phyloP scores from a whole-genome alignment of 2,113 vertebrate species.

The Vidua macroura region DNA sequence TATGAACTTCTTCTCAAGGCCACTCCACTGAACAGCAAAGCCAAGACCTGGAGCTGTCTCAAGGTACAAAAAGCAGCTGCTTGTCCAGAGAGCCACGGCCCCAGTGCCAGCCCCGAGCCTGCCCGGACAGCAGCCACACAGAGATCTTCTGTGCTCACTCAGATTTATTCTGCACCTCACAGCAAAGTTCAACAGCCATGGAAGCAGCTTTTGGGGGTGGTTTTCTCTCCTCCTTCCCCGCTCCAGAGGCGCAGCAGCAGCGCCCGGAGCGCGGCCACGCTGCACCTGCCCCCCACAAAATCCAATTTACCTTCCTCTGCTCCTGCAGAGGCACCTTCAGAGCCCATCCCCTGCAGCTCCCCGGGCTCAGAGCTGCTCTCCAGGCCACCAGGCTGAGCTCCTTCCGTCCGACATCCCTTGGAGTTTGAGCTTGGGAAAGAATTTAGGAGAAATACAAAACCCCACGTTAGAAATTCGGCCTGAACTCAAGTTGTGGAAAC shows the following conservation, averaged over 20 bases:
- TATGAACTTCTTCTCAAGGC: neutral
- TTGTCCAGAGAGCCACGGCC: neutral
- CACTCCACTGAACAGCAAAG: neutral
- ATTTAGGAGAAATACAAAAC: neutral
- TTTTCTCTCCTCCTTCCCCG: accelerated
- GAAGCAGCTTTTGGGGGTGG: neutral
- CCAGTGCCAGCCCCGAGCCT: neutral
- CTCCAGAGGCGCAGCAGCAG: neutral
- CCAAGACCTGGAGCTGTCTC: neutral
- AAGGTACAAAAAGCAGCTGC: neutral
- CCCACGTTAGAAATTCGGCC: neutral
- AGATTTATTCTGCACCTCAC: neutral
- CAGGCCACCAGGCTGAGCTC: constrained; percentile 64
- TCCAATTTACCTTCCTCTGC: constrained; percentile 79
- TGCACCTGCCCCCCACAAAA: neutral
- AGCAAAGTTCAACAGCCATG: neutral
- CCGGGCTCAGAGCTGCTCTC: constrained; percentile 77
- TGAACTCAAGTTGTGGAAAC: neutral
- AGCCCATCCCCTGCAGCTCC: constrained; percentile 73
- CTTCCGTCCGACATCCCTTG: constrained; percentile 70
- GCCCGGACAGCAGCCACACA: neutral
- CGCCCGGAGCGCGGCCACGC: neutral
- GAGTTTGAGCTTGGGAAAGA: constrained; percentile 54
- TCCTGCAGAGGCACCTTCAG: constrained; percentile 76
- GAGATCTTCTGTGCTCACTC: neutral